Evolutionary conservation across 1,140 invertebrate genomes (phyloP), one percentile per base, ranked within the genome.

Genomic region (Drosophila grimshawi): DNA sequence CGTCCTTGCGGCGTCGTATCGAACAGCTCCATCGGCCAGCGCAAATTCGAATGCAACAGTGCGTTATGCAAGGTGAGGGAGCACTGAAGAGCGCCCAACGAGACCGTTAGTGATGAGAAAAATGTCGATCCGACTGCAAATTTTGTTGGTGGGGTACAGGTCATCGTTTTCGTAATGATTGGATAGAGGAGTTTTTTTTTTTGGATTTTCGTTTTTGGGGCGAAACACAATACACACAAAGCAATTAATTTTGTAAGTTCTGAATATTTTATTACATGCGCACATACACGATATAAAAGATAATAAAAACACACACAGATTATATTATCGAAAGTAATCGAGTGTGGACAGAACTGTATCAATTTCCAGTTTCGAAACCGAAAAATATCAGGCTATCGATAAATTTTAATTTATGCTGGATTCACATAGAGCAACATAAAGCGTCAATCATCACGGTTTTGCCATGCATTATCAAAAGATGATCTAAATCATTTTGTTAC

Each of bases 1-100:
- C 96, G 94, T 85, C 97, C 97, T 78, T 94, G 92, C 19, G 97
- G 96, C 76, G 96, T 96, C 41, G 93, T 94, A 93, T 97, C 96
- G 93, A 97, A 97, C 93, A 97, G 96, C 69, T 93, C 93, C 93
- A 96, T 95, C 41, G 96, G 95, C 91, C 94, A 95, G 64, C 93
- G 94, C 71, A 97, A 86, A 76, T 96, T 93, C 81, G 94, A 94
- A 76, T 92, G 86, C 57, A 97, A 93, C 49, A 97, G 93, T 57
- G 68, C 74, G 39, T 89, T 78, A 92, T 96, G 96, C 81, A 96
- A 93, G 6, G 51, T 57, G 52, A 66, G 78, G 10, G 93, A 86
- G 59, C 92, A 90, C 62, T 83, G 71, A 51, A 92, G 79, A 56
- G 86, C 86, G 65, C 93, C 93, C 64, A 94, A 72, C 62, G 93